Percentiles rank a stretch among this genome's conserved stretches.
phyloP scores from a whole-genome alignment of 2,888 invertebrate species.

The Caenorhabditis auriculariae region DNA sequence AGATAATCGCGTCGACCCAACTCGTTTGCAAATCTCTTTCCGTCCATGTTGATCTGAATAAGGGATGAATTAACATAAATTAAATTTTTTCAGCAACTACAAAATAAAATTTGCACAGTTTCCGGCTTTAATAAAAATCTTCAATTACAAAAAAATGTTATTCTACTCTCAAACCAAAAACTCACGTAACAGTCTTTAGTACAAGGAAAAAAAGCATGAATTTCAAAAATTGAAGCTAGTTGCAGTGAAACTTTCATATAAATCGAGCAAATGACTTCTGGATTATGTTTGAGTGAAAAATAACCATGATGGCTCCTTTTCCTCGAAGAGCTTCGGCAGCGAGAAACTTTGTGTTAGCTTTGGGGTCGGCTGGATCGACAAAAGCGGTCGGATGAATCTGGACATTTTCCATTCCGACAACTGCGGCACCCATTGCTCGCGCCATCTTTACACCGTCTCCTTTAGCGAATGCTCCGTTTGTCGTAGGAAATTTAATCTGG shows the following conservation, averaged over 20 bases:
- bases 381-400: constrained; percentile 62
- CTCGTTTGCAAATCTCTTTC: constrained; percentile 61
- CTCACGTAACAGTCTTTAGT: neutral
- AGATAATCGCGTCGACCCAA: constrained; percentile 61
- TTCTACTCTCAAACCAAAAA: neutral
- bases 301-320: constrained; percentile 58
- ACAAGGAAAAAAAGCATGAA: neutral
- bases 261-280: too few species aligned
- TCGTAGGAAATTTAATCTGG: constrained; percentile 53
- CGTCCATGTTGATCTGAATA: constrained; percentile 50
- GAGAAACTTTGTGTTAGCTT: constrained; percentile 59
- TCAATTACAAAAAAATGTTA: neutral
- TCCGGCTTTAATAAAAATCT: neutral
- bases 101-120: neutral
- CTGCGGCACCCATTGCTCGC: constrained; percentile 55
- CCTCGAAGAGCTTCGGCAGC: constrained; percentile 63
- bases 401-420: constrained; percentile 59
- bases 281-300: neutral
- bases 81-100: neutral
- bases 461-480: constrained; percentile 62
- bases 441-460: constrained; percentile 62
- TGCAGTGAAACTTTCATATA: too few species aligned
- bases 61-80: neutral
- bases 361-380: constrained; percentile 60
- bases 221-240: too few species aligned